phyloP scores from a whole-genome alignment of 2,888 invertebrate genomes.

The Pristionchus exspectatus region DNA sequence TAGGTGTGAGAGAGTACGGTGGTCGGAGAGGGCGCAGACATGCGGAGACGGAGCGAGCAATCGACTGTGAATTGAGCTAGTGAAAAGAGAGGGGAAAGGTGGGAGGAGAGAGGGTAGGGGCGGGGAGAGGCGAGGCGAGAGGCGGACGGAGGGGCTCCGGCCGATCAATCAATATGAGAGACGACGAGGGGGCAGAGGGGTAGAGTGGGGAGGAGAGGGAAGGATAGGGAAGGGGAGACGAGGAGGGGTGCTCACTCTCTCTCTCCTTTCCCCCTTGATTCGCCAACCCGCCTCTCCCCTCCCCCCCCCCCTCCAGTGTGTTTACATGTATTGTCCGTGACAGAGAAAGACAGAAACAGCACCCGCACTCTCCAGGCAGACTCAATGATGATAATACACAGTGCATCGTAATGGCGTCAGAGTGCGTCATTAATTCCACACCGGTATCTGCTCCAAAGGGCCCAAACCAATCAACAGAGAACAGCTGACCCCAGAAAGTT shows the following conservation, averaged over 20 bases:
- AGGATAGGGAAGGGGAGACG: too few relatives aligned
- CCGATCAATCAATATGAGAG: slow-evolving; percentile 41
- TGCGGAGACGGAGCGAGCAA: not conserved
- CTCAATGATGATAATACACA: not conserved
- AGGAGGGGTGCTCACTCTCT: not conserved
- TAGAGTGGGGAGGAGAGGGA: not conserved
- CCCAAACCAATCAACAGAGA: too few relatives aligned
- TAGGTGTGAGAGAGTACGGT: not conserved
- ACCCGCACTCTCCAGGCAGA: not conserved
- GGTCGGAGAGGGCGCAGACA: not conserved
- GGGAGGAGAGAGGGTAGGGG: not conserved
- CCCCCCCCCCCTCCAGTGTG: not conserved
- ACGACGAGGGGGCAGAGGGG: not conserved
- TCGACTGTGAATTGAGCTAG: slow-evolving; percentile 48
- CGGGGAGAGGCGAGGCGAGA: not conserved
- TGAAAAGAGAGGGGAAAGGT: not conserved
- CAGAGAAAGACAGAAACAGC: not conserved
- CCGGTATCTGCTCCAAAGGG: too few relatives aligned
- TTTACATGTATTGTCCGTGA: slow-evolving; percentile 26
- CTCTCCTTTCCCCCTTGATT: not conserved
- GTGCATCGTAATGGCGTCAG: too few relatives aligned
- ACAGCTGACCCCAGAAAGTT: too few relatives aligned
- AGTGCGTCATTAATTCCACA: too few relatives aligned
- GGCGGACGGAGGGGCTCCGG: not conserved
- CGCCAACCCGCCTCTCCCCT: not conserved